Conservation (phyloP, 2,888 invertebrate species). For the Dexiosoma caninum region DNA sequence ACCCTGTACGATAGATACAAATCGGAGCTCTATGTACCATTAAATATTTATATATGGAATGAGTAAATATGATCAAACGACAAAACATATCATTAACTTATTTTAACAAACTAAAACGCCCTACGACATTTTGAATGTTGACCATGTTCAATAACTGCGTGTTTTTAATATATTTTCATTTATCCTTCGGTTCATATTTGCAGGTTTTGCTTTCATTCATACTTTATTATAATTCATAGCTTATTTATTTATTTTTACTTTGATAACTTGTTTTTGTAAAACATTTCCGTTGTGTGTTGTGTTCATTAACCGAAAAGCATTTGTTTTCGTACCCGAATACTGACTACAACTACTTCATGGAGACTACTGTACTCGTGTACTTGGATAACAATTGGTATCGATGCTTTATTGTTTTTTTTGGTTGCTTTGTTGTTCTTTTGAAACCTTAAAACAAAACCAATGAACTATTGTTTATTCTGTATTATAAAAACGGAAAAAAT, state of each 20-base stretch:
- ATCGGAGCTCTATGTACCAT: too few relatives aligned
- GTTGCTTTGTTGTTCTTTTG: slow-evolving; percentile 29
- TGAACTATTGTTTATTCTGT: slow-evolving; percentile 43
- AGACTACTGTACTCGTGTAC: slow-evolving; percentile 1
- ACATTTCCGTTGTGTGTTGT: slow-evolving; percentile 42
- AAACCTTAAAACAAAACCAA: slow-evolving; percentile 5
- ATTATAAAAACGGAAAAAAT: background rate
- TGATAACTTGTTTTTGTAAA: background rate
- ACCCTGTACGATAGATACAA: too few relatives aligned
- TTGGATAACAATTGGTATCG: slow-evolving; percentile 35
- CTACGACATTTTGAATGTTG: too few relatives aligned
- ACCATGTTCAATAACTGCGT: too few relatives aligned
- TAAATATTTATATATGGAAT: too few relatives aligned
- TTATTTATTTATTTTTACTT: background rate
- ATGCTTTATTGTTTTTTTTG: slow-evolving; percentile 39
- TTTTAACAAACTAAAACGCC: too few relatives aligned
- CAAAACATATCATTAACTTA: too few relatives aligned
- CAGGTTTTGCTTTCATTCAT: slow-evolving; percentile 11
- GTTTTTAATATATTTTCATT: background rate
- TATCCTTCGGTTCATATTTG: slow-evolving; percentile 28
- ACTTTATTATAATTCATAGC: slow-evolving; percentile 8
- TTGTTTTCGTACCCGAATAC: slow-evolving; percentile 24
- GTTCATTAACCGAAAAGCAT: slow-evolving; percentile 54
- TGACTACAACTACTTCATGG: background rate
- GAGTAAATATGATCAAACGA: too few relatives aligned